Evolutionary conservation across 2,113 vertebrate genomes (phyloP).

Genomic region (Eptesicus fuscus): DNA sequence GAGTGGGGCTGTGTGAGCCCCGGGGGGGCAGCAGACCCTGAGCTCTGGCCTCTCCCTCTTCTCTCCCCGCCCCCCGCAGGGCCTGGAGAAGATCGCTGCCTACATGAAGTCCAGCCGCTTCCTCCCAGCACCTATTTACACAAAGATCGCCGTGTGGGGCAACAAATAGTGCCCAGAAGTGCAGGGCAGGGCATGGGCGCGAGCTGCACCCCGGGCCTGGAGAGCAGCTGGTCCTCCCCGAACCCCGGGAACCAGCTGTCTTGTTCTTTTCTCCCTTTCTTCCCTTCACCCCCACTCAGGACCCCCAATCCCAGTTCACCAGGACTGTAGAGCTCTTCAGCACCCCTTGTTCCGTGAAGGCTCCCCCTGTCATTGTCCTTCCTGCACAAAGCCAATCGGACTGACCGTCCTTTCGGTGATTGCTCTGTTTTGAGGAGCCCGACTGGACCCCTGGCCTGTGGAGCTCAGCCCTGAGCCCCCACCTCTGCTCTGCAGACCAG

Average conservation of each 20-base stretch:
- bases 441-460: background rate
- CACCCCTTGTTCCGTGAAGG: background rate
- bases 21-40: background rate
- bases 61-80: conserved; percentile 67
- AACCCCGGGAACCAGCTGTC: too few relatives aligned
- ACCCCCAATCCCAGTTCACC: background rate
- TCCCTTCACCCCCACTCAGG: background rate
- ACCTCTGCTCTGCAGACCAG: too few relatives aligned
- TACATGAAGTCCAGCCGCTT: conserved; percentile 87
- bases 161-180: conserved; percentile 27
- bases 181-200: background rate
- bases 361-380: background rate
- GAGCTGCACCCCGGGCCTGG: background rate
- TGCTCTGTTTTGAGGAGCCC: background rate
- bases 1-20: too few relatives aligned
- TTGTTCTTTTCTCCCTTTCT: background rate
- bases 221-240: background rate
- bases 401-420: rapidly evolving
- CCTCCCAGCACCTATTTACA: conserved; percentile 73
- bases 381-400: background rate
- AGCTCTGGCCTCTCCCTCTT: too few relatives aligned
- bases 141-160: conserved; percentile 74
- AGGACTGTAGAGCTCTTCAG: background rate
- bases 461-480: background rate
- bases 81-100: conserved; percentile 86